These are phyloP conservation scores for Callosobruchus maculatus DNA, from an alignment of 2,888 invertebrate species.

Conservation along the genomic window DNA sequence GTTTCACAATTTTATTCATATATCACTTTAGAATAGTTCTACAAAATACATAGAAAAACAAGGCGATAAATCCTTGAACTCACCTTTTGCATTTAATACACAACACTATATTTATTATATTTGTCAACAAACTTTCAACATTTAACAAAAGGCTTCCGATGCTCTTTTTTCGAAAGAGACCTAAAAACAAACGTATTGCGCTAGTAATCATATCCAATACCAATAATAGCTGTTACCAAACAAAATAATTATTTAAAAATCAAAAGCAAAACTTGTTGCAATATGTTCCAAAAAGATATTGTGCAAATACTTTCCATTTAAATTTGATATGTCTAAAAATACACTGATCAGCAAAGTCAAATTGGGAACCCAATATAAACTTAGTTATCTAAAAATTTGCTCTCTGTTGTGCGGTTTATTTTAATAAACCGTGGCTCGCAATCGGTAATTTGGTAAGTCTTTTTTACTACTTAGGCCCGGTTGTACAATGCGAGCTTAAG, in stretches of 20 bases:
- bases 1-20: neutral
- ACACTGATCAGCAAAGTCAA: too few species aligned
- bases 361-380: too few species aligned
- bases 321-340: too few species aligned
- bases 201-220: neutral
- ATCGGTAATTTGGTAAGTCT: too few species aligned
- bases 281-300: neutral
- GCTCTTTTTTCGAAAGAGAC: neutral
- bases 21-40: neutral
- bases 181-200: neutral
- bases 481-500: too few species aligned
- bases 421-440: too few species aligned
- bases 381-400: too few species aligned
- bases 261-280: neutral
- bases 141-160: neutral
- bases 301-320: neutral
- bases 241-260: neutral
- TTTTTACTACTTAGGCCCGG: too few species aligned
- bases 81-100: neutral
- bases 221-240: neutral
- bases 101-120: neutral
- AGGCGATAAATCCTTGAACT: neutral
- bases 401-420: too few species aligned
- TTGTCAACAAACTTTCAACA: neutral
- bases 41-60: neutral